Conservation (phyloP, 1,140 invertebrate species). For the Archivesica marissinica region DNA sequence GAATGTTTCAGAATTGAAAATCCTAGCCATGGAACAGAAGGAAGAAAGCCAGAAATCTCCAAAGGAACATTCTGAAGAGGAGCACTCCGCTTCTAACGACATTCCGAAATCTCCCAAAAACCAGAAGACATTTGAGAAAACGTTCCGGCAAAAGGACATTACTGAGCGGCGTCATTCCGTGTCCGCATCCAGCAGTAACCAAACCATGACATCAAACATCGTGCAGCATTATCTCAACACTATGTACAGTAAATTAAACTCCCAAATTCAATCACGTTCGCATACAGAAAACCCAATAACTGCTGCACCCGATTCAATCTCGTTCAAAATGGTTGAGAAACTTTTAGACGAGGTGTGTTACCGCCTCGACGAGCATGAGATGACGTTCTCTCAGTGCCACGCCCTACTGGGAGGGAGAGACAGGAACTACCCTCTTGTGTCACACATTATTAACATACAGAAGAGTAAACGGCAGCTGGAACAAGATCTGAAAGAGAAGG, state of each 20-base stretch:
- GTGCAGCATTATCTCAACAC: conserved; percentile 49
- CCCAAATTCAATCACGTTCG: conserved; percentile 12
- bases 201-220: conserved; percentile 30
- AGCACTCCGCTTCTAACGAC: not conserved
- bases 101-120: not conserved
- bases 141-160: not conserved
- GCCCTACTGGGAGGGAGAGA: conserved; percentile 48
- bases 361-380: conserved; percentile 51
- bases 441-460: conserved; percentile 61
- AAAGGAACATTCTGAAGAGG: not conserved
- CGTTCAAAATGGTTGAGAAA: conserved; percentile 55
- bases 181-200: conserved; percentile 17
- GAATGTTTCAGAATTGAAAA: conserved; percentile 36
- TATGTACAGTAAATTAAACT: conserved; percentile 44
- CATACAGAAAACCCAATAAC: not conserved
- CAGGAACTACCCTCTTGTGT: conserved; percentile 57
- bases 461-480: conserved; percentile 45
- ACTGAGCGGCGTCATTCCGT: conserved; percentile 37
- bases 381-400: conserved; percentile 54
- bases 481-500: conserved; percentile 53
- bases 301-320: conserved; percentile 27
- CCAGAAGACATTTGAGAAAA: conserved; percentile 40
- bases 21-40: not conserved
- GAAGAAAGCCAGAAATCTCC: not conserved
- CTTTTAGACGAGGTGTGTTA: conserved; percentile 40